These are phyloP conservation scores for Antheraea pernyi DNA, from an alignment of 1,140 invertebrate genomes.

Conservation along the genomic window DNA sequence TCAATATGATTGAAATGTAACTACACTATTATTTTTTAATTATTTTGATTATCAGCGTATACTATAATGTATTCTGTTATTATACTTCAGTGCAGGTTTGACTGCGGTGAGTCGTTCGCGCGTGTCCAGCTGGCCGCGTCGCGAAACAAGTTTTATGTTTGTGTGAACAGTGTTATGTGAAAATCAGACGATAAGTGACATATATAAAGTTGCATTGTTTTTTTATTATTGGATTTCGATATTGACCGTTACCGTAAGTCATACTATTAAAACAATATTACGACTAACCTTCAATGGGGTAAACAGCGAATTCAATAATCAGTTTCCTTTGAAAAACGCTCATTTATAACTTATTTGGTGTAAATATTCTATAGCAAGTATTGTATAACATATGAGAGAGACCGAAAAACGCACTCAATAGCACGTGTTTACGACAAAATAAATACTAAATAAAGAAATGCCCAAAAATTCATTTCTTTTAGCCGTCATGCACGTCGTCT, in stretches of 20 bases:
- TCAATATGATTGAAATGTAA: not conserved
- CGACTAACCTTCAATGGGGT: too few species aligned
- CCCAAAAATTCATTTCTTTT: too few species aligned
- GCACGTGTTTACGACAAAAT: too few species aligned
- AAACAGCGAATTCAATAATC: too few species aligned
- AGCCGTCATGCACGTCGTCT: too few species aligned
- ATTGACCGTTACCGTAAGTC: not conserved
- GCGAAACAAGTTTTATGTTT: not conserved
- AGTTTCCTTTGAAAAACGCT: too few species aligned
- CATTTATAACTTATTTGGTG: too few species aligned
- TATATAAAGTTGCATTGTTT: not conserved
- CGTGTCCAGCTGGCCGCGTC: not conserved
- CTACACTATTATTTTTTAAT: not conserved
- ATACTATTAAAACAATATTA: not conserved
- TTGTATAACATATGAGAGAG: too few species aligned
- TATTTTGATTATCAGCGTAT: not conserved
- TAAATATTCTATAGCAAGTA: too few species aligned
- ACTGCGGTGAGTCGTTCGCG: not conserved
- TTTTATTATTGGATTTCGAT: not conserved
- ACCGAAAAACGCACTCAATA: too few species aligned
- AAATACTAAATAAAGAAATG: too few species aligned
- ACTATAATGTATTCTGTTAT: not conserved
- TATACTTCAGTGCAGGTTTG: not conserved
- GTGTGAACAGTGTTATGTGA: not conserved
- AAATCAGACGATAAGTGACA: not conserved